Evolutionary conservation across 2,797 vertebrate genomes (phyloP).

Genomic region (Lateolabrax maculatus): DNA sequence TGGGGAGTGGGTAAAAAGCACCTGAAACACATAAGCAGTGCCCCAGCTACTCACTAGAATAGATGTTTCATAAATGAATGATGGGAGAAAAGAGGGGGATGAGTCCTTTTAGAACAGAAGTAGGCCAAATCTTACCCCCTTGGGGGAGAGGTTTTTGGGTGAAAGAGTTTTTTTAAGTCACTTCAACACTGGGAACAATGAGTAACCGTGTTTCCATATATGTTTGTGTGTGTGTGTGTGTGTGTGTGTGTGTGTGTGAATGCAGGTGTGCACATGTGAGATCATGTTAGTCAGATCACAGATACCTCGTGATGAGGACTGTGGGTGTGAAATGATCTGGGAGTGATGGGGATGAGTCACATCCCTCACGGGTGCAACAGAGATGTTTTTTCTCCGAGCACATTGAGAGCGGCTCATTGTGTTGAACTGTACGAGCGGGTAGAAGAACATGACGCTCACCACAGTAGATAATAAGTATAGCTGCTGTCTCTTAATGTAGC

Average conservation of each 20-base stretch:
- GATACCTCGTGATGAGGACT: not conserved
- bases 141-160: not conserved
- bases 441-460: not conserved
- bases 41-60: constrained; percentile 9
- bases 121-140: not conserved
- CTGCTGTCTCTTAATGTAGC: not conserved
- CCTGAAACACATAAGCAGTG: constrained; percentile 1
- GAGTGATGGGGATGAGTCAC: constrained; percentile 46
- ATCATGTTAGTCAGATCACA: constrained; percentile 19
- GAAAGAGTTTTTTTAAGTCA: not conserved
- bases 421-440: not conserved
- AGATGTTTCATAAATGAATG: constrained; percentile 51
- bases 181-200: constrained; percentile 2
- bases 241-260: constrained; percentile 27
- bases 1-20: not conserved
- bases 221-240: constrained; percentile 30
- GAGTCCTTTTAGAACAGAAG: constrained; percentile 38
- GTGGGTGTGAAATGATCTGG: constrained; percentile 42
- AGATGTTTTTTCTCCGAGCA: not conserved
- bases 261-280: constrained; percentile 25
- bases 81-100: not conserved
- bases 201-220: not conserved
- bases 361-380: constrained; percentile 9
- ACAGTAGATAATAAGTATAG: not conserved
- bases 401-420: constrained; percentile 18